These are phyloP conservation scores for Gasterosteus nipponicus DNA, from an alignment of 2,113 vertebrate species.

Conservation along the genomic window DNA sequence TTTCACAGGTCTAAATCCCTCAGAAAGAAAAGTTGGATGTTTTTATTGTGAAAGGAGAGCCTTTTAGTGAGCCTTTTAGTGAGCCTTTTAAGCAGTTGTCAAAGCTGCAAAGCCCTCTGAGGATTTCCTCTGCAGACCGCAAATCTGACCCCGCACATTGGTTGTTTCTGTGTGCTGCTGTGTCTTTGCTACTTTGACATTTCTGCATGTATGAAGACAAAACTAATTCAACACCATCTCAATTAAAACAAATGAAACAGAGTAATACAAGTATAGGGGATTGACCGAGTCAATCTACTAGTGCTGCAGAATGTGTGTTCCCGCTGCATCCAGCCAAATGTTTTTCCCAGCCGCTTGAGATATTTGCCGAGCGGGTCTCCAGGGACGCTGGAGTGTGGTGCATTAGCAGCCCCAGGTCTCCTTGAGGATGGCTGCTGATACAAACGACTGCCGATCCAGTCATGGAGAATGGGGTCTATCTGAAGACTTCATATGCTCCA, in stretches of 20 bases:
- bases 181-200: background rate
- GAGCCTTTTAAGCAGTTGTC: conserved; percentile 39
- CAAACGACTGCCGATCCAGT: conserved; percentile 54
- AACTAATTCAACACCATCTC: background rate
- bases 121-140: conserved; percentile 28
- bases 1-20: conserved; percentile 16
- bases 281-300: background rate
- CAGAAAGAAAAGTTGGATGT: background rate
- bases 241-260: background rate
- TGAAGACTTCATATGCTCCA: conserved; percentile 43
- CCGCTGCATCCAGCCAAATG: conserved; percentile 30
- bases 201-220: background rate
- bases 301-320: conserved; percentile 18
- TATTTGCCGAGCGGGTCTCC: conserved; percentile 42
- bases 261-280: background rate
- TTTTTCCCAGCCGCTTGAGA: conserved; percentile 36
- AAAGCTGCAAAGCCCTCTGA: background rate
- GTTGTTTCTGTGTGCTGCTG: background rate
- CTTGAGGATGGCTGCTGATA: conserved; percentile 44
- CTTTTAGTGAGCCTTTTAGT: conserved; percentile 23
- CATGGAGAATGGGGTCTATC: conserved; percentile 50
- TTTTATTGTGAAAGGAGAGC: background rate
- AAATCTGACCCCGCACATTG: conserved; percentile 1
- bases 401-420: conserved; percentile 67
- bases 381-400: conserved; percentile 62